Percentiles rank a stretch among this genome's conserved stretches.
Conservation (phyloP, 2,113 vertebrate species). For the Tachycineta bicolor region DNA sequence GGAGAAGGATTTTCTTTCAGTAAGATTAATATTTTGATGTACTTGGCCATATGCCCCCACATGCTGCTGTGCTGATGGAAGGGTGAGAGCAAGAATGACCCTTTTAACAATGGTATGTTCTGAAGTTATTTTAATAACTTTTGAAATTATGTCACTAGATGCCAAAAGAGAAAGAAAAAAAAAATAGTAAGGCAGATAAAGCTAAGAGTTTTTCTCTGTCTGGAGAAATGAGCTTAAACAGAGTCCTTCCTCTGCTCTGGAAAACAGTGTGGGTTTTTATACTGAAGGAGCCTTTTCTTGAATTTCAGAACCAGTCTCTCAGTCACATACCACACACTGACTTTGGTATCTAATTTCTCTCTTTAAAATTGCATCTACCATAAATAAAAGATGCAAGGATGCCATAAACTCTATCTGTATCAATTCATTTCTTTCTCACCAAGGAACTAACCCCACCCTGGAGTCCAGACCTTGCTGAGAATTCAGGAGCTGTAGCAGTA, state of each 20-base stretch:
- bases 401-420: not conserved
- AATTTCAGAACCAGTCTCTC: not conserved
- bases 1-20: not conserved
- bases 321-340: not conserved
- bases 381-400: not conserved
- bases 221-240: not conserved
- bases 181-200: not conserved
- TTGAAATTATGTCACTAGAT: not conserved
- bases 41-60: not conserved
- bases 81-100: not conserved
- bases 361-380: not conserved
- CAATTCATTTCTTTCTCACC: slow-evolving; percentile 20
- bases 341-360: not conserved
- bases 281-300: not conserved
- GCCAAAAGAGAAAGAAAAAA: not conserved
- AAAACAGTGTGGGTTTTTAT: not conserved
- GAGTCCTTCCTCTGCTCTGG: not conserved
- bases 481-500: slow-evolving; percentile 42
- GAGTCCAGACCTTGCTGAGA: slow-evolving; percentile 26
- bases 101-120: not conserved
- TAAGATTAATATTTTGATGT: not conserved
- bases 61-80: not conserved
- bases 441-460: slow-evolving; percentile 12
- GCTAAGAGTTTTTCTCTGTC: not conserved
- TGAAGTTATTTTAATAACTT: not conserved